Evolutionary conservation across 1,140 invertebrate genomes (phyloP).

Genomic region (Glossosoma conforme): DNA sequence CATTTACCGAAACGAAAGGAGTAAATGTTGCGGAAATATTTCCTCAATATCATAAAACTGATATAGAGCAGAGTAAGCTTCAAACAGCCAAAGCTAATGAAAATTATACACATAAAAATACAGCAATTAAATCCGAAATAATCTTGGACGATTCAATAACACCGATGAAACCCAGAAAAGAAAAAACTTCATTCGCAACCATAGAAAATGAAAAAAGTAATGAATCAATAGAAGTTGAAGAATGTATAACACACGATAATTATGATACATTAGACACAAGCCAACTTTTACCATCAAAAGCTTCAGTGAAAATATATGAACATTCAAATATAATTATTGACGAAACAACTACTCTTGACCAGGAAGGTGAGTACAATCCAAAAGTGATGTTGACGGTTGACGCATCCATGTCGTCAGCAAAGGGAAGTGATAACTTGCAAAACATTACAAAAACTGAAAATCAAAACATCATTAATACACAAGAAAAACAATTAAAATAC

Average conservation of each 20-base stretch:
- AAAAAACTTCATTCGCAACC: slow-evolving; percentile 25
- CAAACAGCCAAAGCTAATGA: slow-evolving; percentile 6
- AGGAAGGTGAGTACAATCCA: slow-evolving; percentile 34
- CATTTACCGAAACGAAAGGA: slow-evolving; percentile 18
- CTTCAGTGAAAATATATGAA: slow-evolving; percentile 21
- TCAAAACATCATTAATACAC: background rate
- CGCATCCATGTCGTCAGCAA: slow-evolving; percentile 23
- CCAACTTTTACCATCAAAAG: slow-evolving; percentile 7
- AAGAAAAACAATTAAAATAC: slow-evolving; percentile 37
- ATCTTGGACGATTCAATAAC: slow-evolving; percentile 4
- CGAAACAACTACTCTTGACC: slow-evolving; percentile 21
- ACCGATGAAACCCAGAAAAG: slow-evolving; percentile 6
- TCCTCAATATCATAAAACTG: slow-evolving; percentile 16
- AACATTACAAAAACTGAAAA: background rate
- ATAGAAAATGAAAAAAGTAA: slow-evolving; percentile 25
- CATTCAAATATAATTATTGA: slow-evolving; percentile 20
- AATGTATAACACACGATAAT: slow-evolving; percentile 25
- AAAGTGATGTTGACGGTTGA: slow-evolving; percentile 20
- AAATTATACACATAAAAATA: slow-evolving; percentile 12
- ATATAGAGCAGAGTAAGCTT: slow-evolving; percentile 5
- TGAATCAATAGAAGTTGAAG: slow-evolving; percentile 19
- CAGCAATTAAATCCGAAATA: slow-evolving; percentile 10
- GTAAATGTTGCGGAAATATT: slow-evolving; percentile 18
- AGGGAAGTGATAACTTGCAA: slow-evolving; percentile 3
- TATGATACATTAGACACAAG: slow-evolving; percentile 7